Conservation (phyloP, 2,797 vertebrate species). For the Rhinophrynus dorsalis region DNA sequence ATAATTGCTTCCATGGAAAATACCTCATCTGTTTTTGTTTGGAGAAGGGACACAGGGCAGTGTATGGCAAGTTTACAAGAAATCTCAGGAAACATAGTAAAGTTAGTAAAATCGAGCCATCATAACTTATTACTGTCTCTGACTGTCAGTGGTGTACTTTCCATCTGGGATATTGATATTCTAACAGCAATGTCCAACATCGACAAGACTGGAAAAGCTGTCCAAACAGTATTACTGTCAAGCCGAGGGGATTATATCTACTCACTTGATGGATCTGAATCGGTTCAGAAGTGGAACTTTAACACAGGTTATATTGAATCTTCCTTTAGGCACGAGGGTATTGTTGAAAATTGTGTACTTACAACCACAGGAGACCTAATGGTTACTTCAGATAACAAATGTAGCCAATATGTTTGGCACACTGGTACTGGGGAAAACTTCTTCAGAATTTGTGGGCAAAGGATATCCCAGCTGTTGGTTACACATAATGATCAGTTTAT, state of each 20-base stretch:
- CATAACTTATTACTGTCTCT: conserved; percentile 95
- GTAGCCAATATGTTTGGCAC: conserved; percentile 97
- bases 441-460: conserved; percentile 95
- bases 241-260: conserved; percentile 94
- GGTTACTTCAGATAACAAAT: conserved; percentile 96
- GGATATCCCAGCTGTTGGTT: conserved; percentile 92
- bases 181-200: conserved; percentile 99
- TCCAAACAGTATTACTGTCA: conserved; percentile 86
- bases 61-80: conserved; percentile 98
- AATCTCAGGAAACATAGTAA: conserved; percentile 95
- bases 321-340: conserved; percentile 93
- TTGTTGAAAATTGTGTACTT: conserved; percentile 93
- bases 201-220: conserved; percentile 96
- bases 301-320: conserved; percentile 95
- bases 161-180: conserved; percentile 98
- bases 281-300: conserved; percentile 98
- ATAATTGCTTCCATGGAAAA: conserved; percentile 99
- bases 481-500: conserved; percentile 99
- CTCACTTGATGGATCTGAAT: conserved; percentile 92
- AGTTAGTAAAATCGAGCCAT: conserved; percentile 93
- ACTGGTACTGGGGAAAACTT: conserved; percentile 92
- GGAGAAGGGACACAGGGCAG: conserved; percentile 95
- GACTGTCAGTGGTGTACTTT: conserved; percentile 94
- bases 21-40: conserved; percentile 97
- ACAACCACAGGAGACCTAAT: conserved; percentile 93